A percentile compares a stretch with the other conserved stretches of the same genome.
phyloP scores from a whole-genome alignment of 2,888 invertebrate species.

The Piscicola geometra region DNA sequence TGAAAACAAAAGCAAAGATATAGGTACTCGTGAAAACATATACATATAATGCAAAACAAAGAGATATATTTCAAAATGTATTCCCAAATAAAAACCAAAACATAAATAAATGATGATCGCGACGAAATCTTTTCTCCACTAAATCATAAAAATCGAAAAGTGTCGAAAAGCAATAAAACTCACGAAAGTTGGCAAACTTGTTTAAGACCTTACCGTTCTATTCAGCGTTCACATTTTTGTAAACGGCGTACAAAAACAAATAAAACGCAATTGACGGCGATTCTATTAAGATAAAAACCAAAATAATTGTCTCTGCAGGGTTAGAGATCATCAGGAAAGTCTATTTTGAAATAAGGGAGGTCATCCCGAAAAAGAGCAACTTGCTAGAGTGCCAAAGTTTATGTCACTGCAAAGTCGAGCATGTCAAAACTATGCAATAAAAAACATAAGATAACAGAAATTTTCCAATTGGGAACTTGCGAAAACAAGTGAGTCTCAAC shows the following conservation, averaged over 20 bases:
- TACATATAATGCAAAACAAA: no score
- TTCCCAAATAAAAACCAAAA: background rate
- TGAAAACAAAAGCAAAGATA: background rate
- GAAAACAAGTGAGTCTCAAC: no score
- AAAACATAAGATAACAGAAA: background rate
- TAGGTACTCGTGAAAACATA: background rate
- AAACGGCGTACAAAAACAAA: background rate
- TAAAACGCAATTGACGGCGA: background rate
- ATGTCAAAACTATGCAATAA: background rate
- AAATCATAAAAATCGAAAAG: background rate
- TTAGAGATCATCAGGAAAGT: background rate
- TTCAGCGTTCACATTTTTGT: background rate
- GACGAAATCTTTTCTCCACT: background rate
- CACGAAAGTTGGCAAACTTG: background rate
- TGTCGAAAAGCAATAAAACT: background rate
- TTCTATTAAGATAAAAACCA: background rate
- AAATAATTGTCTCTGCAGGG: background rate
- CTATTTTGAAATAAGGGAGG: background rate
- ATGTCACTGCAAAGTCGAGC: background rate
- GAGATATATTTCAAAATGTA: background rate
- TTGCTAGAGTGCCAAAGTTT: background rate
- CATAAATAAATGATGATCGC: background rate
- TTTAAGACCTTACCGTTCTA: background rate
- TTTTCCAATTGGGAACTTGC: background rate
- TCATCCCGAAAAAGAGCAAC: background rate